phyloP scores from a whole-genome alignment of 2,797 vertebrate species.

The Molossus alvarezi region DNA sequence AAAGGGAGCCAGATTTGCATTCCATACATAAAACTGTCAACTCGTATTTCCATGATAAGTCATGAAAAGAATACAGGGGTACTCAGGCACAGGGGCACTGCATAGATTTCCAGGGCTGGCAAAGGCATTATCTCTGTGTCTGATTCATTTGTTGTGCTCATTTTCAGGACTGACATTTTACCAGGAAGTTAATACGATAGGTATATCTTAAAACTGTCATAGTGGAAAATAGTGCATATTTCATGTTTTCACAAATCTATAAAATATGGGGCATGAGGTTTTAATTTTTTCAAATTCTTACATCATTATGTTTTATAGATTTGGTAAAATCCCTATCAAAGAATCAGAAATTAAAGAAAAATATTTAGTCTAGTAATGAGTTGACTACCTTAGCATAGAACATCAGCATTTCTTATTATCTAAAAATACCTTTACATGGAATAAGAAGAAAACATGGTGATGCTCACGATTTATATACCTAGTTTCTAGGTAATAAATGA shows the following conservation, averaged over 20 bases:
- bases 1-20: conserved; percentile 79
- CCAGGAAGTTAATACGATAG: conserved; percentile 57
- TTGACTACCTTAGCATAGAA: neutral
- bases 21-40: conserved; percentile 83
- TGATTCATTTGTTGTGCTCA: conserved; percentile 73
- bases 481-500: neutral
- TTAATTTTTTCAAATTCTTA: neutral
- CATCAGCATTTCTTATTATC: neutral
- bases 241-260: neutral
- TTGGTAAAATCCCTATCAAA: conserved; percentile 27
- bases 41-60: conserved; percentile 82
- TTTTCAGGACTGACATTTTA: conserved; percentile 48
- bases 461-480: neutral
- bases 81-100: conserved; percentile 45
- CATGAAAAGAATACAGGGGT: conserved; percentile 66
- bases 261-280: neutral
- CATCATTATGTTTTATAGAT: neutral
- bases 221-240: conserved; percentile 13
- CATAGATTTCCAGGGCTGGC: conserved; percentile 73
- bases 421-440: neutral
- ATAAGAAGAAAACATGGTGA: neutral
- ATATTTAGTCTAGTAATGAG: conserved; percentile 19
- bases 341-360: conserved; percentile 33
- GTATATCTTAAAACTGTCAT: conserved; percentile 25
- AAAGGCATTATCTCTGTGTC: conserved; percentile 66